Conservation (phyloP, 2,888 invertebrate genomes). For the Trisateles emortualis region DNA sequence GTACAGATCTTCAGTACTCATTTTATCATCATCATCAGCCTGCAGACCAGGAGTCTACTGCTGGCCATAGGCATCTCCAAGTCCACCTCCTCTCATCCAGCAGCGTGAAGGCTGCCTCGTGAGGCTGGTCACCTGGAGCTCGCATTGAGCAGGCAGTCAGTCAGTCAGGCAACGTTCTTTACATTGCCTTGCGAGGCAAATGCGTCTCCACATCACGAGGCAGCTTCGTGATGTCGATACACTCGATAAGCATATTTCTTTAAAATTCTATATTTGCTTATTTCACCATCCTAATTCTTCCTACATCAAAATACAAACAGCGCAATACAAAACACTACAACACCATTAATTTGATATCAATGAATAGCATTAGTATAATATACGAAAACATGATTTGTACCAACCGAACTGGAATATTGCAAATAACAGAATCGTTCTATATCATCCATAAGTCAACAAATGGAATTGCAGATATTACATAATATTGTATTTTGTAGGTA, state of each 20-base stretch:
- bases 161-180: too few species aligned
- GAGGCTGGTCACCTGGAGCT: too few species aligned
- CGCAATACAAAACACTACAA: conserved; percentile 15
- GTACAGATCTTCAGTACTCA: too few species aligned
- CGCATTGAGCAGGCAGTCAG: too few species aligned
- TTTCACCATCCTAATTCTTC: background rate
- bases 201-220: too few species aligned
- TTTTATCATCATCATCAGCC: too few species aligned
- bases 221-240: too few species aligned
- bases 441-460: conserved; percentile 21
- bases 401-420: conserved; percentile 24
- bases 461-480: conserved; percentile 7
- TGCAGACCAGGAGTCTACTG: too few species aligned
- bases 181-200: too few species aligned
- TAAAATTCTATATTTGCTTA: background rate
- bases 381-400: conserved; percentile 20
- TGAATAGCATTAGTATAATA: conserved; percentile 33
- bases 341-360: conserved; percentile 27
- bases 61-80: too few species aligned
- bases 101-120: too few species aligned
- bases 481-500: conserved; percentile 2
- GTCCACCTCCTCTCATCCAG: too few species aligned
- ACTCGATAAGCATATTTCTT: background rate
- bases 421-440: conserved; percentile 21
- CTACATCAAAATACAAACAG: background rate